Conservation (phyloP, 2,113 vertebrate genomes). For the Talpa occidentalis region DNA sequence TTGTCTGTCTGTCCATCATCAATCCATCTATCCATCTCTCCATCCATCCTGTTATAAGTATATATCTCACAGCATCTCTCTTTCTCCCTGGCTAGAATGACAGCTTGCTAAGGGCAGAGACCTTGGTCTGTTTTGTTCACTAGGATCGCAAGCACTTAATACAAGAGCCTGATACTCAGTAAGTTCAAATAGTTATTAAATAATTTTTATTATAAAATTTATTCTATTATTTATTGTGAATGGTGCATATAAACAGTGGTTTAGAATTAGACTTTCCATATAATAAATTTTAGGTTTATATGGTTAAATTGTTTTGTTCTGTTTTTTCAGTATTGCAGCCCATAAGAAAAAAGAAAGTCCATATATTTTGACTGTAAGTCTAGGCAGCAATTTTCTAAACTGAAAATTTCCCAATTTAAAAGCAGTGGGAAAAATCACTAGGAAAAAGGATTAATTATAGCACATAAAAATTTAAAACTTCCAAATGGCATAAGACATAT, state of each 20-base stretch:
- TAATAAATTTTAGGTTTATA: background rate
- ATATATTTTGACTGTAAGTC: background rate
- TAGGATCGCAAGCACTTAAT: background rate
- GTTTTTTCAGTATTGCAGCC: background rate
- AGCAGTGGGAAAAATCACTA: background rate
- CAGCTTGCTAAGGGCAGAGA: background rate
- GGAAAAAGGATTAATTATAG: background rate
- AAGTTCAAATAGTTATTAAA: background rate
- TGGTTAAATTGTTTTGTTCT: background rate
- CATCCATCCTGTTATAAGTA: too few species aligned
- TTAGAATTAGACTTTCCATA: background rate
- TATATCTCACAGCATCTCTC: background rate
- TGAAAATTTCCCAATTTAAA: slow-evolving; percentile 36
- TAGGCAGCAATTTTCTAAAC: background rate
- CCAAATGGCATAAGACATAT: background rate
- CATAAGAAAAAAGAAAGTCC: background rate
- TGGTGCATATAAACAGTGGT: background rate
- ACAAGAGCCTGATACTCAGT: background rate
- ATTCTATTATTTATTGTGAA: background rate
- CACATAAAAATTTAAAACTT: slow-evolving; percentile 25
- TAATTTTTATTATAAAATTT: too few species aligned
- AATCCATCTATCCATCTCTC: too few species aligned
- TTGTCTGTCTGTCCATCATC: too few species aligned
- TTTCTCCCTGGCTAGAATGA: background rate
- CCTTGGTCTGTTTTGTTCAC: background rate